Conservation (phyloP, 1,140 invertebrate genomes). For the Temnothorax curvispinosus region DNA sequence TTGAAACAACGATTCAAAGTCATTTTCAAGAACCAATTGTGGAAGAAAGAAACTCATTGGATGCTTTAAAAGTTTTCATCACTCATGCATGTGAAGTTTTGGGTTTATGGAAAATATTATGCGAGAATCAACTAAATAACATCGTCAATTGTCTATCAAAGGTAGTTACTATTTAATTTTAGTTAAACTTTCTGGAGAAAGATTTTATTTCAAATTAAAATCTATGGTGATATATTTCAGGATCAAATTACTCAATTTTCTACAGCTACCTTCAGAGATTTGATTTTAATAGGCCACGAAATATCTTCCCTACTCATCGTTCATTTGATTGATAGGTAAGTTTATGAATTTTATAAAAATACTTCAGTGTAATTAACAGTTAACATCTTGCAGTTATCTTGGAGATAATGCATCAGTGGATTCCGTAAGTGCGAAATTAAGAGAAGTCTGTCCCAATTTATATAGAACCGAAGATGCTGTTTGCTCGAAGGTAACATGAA, state of each 20-base stretch:
- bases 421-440: conserved; percentile 94
- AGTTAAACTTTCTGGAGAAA: background rate
- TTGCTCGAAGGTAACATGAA: conserved; percentile 91
- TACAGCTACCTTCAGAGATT: conserved; percentile 90
- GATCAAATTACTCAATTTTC: conserved; percentile 89
- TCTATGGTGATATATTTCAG: conserved; percentile 75
- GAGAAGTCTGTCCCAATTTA: conserved; percentile 96
- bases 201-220: conserved; percentile 9
- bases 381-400: conserved; percentile 89
- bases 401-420: conserved; percentile 98
- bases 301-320: conserved; percentile 92
- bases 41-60: conserved; percentile 91
- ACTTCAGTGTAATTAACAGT: conserved; percentile 48
- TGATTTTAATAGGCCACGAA: conserved; percentile 94
- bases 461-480: conserved; percentile 98
- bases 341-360: conserved; percentile 9
- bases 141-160: conserved; percentile 89
- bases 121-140: conserved; percentile 96
- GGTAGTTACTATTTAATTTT: conserved; percentile 42
- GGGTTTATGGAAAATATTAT: conserved; percentile 96
- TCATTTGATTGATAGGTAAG: conserved; percentile 89
- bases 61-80: conserved; percentile 92
- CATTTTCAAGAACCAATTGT: conserved; percentile 85
- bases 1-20: conserved; percentile 78
- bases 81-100: conserved; percentile 95